Percentiles rank a stretch among this genome's conserved stretches.
Evolutionary conservation across 1,140 invertebrate genomes (phyloP).

Genomic region (Orius laevigatus): DNA sequence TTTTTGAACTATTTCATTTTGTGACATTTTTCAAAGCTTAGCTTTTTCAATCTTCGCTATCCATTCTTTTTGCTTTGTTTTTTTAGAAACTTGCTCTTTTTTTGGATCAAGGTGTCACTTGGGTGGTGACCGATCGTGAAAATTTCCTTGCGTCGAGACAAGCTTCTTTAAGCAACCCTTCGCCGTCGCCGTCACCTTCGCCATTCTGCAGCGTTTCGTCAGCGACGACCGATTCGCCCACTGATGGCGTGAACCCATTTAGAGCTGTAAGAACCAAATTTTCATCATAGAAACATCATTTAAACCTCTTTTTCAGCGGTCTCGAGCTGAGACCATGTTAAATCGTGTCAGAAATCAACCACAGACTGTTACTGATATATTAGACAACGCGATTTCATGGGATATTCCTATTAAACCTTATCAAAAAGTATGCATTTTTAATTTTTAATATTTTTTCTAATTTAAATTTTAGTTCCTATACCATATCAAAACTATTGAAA

Average conservation of each 20-base stretch:
- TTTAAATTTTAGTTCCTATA: background rate
- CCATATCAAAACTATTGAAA: background rate
- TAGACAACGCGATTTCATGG: constrained; percentile 35
- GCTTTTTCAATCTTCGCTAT: no score
- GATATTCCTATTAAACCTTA: constrained; percentile 41
- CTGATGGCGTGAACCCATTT: constrained; percentile 26
- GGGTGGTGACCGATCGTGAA: constrained; percentile 38
- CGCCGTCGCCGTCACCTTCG: constrained; percentile 28
- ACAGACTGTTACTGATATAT: constrained; percentile 33
- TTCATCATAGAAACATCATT: background rate
- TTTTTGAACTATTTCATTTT: no score
- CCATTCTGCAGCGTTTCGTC: constrained; percentile 30
- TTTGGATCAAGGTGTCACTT: constrained; percentile 34
- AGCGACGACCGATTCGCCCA: constrained; percentile 15
- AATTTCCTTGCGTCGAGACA: constrained; percentile 29
- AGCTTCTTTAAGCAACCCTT: constrained; percentile 27
- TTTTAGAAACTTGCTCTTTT: constrained; percentile 38
- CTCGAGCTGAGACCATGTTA: constrained; percentile 51
- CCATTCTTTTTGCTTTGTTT: constrained; percentile 1
- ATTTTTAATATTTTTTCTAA: background rate
- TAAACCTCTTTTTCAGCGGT: constrained; percentile 28
- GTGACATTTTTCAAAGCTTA: no score
- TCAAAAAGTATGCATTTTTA: constrained; percentile 12
- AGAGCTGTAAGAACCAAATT: constrained; percentile 27
- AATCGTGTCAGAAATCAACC: constrained; percentile 39